Evolutionary conservation across 1,140 invertebrate genomes (phyloP).

Genomic region (Zaprionus camerounensis): DNA sequence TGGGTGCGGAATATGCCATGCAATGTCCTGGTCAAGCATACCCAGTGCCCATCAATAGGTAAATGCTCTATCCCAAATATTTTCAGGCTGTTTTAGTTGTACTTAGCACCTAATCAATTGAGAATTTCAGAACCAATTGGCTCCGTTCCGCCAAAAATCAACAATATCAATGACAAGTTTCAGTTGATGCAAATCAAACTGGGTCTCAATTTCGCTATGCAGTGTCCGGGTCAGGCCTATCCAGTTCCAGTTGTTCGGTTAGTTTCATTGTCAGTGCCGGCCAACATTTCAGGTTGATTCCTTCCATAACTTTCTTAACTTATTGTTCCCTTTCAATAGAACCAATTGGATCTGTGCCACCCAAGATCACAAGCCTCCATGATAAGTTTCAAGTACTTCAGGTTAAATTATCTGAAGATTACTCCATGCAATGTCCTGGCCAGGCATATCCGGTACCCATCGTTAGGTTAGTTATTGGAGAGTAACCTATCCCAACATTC

Average conservation of each 20-base stretch:
- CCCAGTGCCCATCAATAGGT: conserved; percentile 89
- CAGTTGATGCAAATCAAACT: conserved; percentile 86
- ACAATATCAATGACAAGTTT: conserved; percentile 85
- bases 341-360: conserved; percentile 88
- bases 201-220: conserved; percentile 86
- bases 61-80: conserved; percentile 76
- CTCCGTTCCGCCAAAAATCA: conserved; percentile 88
- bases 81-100: conserved; percentile 30
- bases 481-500: not conserved
- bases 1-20: conserved; percentile 86
- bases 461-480: conserved; percentile 86
- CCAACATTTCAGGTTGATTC: conserved; percentile 27
- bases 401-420: conserved; percentile 86
- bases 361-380: conserved; percentile 86
- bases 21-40: conserved; percentile 89
- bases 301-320: not conserved
- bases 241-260: conserved; percentile 89
- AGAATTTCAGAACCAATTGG: conserved; percentile 88
- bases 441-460: conserved; percentile 88
- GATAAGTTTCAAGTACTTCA: conserved; percentile 86
- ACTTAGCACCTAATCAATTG: not conserved
- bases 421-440: conserved; percentile 88
- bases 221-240: conserved; percentile 87
- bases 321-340: conserved; percentile 84
- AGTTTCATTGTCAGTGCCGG: conserved; percentile 36